Base-by-base conservation (phyloP, 1,140 invertebrate species). In the Sinonovacula constricta region DNA sequence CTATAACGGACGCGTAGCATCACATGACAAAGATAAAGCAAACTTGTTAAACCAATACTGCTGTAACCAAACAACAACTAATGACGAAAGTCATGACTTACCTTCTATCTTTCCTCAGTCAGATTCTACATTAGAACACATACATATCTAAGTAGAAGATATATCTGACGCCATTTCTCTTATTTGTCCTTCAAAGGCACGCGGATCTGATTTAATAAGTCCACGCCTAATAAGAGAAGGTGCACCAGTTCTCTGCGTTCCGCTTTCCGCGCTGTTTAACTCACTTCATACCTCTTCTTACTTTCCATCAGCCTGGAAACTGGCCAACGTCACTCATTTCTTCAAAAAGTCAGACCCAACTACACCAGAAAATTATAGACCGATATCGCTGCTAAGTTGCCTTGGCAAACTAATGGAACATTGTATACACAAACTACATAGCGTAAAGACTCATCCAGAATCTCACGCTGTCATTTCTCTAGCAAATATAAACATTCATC, bases 351-450 rank as follows among this genome's bases (percentile, higher is more conserved):
- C 65, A 12, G 65, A 67, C 31, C 34, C 65, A 2, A 49, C 65
- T 18, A 49, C 14, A 31, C 65, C 65, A n/a, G 45, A 2, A 10
- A 67, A 67, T 31, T 67, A 67, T 51, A 28, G 65, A 22, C 65
- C 39, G 2, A 49, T 26, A 49, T 45, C 34, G 36, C 4, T 51
- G n/a, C 65, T 67, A 2, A 67, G 65, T 67, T 67, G 65, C 28
- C 34, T 67, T 51, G 28, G 65, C 15, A 67, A 67, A 51, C 65
- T 67, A 34, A 67, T 67, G 65, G 65, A 67, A 51, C 39, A 45
- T 18, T 67, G 65, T 51, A 33, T 67, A 34, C 22, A 51, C 30
- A 67, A 67, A 33, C 51, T n/a, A n/a, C n/a, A n/a, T n/a, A n/a
- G n/a, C n/a, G n/a, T n/a, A n/a, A n/a, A n/a, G n/a, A n/a, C n/a